Base-by-base conservation (phyloP, 1,140 invertebrate species). In the Drosophila pachea region DNA sequence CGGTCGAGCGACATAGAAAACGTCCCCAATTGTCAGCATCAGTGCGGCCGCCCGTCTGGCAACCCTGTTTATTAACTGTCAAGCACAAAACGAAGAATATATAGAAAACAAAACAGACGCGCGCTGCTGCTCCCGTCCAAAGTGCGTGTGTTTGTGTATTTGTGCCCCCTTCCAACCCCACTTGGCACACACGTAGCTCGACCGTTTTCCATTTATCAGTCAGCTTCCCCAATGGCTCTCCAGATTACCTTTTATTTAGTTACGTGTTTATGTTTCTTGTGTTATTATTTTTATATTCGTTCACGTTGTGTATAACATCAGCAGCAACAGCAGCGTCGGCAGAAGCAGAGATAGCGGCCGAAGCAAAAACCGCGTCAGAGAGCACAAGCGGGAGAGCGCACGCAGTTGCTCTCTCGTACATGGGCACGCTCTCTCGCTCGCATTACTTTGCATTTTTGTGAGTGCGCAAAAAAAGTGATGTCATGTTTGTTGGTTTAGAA, bases 391-490 rank as follows among this genome's bases (percentile, higher is more conserved):
- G 1, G 14, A 29, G 22, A 14, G 49, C 36, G 65, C 22, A 33
- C 14, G 36, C 52, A 47, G 33, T 22, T 31, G 61, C 52, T 42
- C 47, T 35, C 38, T 50, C 9, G 43, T 14, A 12, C 14, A 22
- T 38, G 36, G 7, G 22, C 14, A 8, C 38, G 22, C 31, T 40
- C 60, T 61, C 49, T 52, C 36, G 6, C 36, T 12, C 55, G 11
- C 49, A 61, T 84, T 86, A 86, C 79, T 84, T 73, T 86, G 78
- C 69, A 72, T 68, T 74, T 73, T 73, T 43, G 78, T 83, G 81
- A 86, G 81, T 86, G 78, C 81, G 79, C 81, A 83, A 77, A 62
- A 49, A 83, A 84, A 83, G 79, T 84, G 79, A 84, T 84, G 79
- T 84, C 79, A 84, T 84, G 76, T 84, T 84, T 84, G 79, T 86